phyloP scores from a whole-genome alignment of 2,797 vertebrate genomes.

The Thripadectes ignobilis region DNA sequence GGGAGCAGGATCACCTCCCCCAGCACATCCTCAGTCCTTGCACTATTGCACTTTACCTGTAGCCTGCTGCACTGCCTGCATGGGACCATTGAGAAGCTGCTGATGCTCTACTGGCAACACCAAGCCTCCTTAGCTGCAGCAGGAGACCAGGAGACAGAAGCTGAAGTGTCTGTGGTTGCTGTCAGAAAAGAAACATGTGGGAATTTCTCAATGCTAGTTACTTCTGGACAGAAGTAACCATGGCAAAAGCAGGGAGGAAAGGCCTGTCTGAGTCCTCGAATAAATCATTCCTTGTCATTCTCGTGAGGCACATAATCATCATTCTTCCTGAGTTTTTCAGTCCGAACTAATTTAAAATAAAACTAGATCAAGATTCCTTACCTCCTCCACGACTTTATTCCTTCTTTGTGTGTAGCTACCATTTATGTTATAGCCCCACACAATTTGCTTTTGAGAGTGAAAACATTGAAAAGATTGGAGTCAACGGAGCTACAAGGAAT shows the following conservation, averaged over 20 bases:
- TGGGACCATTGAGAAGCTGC: background rate
- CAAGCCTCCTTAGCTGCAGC: background rate
- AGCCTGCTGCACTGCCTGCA: background rate
- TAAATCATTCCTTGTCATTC: background rate
- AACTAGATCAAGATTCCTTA: background rate
- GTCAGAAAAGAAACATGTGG: background rate
- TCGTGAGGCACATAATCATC: background rate
- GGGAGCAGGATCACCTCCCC: background rate
- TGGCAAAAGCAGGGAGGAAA: background rate
- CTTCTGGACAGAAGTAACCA: background rate
- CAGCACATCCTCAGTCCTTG: background rate
- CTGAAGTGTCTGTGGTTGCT: background rate
- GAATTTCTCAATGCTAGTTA: background rate
- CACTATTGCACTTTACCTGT: background rate
- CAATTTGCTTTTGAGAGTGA: background rate
- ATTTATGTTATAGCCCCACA: background rate
- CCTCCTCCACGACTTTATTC: background rate
- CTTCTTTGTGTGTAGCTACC: background rate
- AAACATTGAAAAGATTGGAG: background rate
- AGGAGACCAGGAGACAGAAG: background rate
- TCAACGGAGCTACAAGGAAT: background rate
- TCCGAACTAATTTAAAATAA: background rate
- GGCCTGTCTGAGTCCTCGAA: background rate
- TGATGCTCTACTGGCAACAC: background rate
- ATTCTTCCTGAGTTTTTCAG: background rate